These are phyloP conservation scores for Zaprionus nigranus DNA, from an alignment of 1,140 invertebrate genomes.

Conservation along the genomic window DNA sequence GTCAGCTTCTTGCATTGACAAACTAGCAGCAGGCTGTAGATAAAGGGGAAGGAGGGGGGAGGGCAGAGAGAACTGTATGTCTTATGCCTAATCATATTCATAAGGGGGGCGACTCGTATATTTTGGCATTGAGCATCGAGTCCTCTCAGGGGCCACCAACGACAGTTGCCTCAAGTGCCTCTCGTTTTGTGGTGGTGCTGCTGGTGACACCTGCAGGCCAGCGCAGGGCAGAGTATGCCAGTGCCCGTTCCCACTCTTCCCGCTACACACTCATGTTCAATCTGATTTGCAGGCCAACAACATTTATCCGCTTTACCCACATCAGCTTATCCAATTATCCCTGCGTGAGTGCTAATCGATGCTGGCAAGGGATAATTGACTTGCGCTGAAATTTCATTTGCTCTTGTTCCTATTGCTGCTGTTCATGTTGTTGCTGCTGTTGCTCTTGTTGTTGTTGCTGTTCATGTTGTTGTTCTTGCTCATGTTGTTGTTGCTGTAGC, in stretches of 20 bases:
- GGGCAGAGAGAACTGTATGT: neutral
- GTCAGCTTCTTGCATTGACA: constrained; percentile 59
- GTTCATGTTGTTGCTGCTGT: neutral
- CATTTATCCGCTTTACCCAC: neutral
- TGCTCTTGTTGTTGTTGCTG: neutral
- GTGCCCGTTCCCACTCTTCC: too few species aligned
- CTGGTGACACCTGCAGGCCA: neutral
- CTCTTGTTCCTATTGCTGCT: neutral
- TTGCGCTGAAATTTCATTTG: neutral
- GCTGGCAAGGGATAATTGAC: constrained; percentile 19
- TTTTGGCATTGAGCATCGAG: neutral
- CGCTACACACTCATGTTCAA: neutral
- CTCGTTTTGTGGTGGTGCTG: neutral
- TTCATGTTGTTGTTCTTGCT: neutral
- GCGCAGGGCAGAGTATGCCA: neutral
- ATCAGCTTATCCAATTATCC: constrained; percentile 19
- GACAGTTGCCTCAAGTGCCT: neutral
- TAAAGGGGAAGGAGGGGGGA: too few species aligned
- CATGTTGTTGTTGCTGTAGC: neutral
- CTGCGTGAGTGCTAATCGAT: neutral
- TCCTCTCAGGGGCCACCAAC: neutral
- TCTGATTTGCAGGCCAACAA: neutral
- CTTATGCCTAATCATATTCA: constrained; percentile 38
- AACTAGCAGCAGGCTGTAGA: neutral
- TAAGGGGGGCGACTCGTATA: too few species aligned